Percentiles rank a stretch among this genome's conserved stretches.
phyloP scores from a whole-genome alignment of 2,797 vertebrate genomes.

The Sebastes minor region DNA sequence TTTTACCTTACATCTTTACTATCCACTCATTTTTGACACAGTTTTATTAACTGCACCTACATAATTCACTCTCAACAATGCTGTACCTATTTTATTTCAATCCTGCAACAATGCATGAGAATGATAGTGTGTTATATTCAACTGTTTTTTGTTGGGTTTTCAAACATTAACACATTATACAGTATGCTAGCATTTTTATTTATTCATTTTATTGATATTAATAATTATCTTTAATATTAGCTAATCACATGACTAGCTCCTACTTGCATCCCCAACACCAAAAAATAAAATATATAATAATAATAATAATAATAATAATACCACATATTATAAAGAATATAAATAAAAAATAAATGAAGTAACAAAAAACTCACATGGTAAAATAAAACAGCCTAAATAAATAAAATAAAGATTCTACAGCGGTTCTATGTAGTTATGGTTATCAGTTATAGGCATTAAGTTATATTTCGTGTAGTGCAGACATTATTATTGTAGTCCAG shows the following conservation, averaged over 20 bases:
- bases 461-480: background rate
- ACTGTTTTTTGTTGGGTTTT: background rate
- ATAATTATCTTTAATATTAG: no score
- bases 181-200: background rate
- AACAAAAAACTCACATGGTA: background rate
- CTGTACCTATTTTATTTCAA: conserved; percentile 1
- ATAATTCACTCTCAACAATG: background rate
- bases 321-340: background rate
- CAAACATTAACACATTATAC: background rate
- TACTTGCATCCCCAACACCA: background rate
- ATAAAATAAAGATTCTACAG: background rate
- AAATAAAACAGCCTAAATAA: background rate
- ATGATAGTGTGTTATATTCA: background rate
- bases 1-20: background rate
- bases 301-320: background rate
- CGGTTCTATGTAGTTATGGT: background rate
- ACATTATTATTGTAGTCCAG: background rate
- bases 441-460: background rate
- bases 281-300: background rate
- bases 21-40: conserved; percentile 6
- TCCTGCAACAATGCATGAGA: background rate
- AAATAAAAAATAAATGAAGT: background rate
- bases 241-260: no score
- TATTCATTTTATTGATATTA: no score
- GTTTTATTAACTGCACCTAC: conserved; percentile 21